A percentile compares a stretch with the other conserved stretches of the same genome.
These are phyloP conservation scores for Pterocles gutturalis DNA, from an alignment of 2,113 vertebrate species.

Conservation along the genomic window DNA sequence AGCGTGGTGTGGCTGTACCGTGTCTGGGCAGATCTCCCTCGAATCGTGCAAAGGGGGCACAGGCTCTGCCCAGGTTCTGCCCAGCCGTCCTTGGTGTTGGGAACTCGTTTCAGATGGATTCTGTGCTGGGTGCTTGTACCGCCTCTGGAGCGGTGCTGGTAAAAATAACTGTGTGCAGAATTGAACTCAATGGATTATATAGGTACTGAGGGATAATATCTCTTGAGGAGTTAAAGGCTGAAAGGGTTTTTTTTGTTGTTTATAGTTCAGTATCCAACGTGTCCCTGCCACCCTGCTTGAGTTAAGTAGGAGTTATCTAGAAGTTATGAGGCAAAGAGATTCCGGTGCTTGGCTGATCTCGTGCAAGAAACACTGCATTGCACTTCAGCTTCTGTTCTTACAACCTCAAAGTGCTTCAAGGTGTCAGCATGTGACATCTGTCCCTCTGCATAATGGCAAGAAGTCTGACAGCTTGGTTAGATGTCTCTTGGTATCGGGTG, in stretches of 20 bases:
- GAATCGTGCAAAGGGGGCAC: rapidly evolving
- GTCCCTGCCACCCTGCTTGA: neutral
- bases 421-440: neutral
- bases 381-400: neutral
- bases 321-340: neutral
- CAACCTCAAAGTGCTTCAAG: neutral
- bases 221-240: neutral
- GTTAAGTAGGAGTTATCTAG: neutral
- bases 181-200: neutral
- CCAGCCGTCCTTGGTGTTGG: rapidly evolving
- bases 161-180: neutral
- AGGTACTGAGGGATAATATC: neutral
- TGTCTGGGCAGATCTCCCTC: neutral
- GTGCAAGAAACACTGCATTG: neutral
- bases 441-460: neutral
- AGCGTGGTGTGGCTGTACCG: rapidly evolving
- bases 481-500: neutral
- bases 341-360: neutral
- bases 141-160: neutral
- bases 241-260: neutral
- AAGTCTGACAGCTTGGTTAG: neutral
- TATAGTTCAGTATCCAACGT: neutral
- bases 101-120: neutral
- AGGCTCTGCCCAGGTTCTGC: neutral
- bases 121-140: rapidly evolving